These are phyloP conservation scores for Odocoileus virginianus DNA, from an alignment of 2,113 vertebrate species.

Conservation along the genomic window DNA sequence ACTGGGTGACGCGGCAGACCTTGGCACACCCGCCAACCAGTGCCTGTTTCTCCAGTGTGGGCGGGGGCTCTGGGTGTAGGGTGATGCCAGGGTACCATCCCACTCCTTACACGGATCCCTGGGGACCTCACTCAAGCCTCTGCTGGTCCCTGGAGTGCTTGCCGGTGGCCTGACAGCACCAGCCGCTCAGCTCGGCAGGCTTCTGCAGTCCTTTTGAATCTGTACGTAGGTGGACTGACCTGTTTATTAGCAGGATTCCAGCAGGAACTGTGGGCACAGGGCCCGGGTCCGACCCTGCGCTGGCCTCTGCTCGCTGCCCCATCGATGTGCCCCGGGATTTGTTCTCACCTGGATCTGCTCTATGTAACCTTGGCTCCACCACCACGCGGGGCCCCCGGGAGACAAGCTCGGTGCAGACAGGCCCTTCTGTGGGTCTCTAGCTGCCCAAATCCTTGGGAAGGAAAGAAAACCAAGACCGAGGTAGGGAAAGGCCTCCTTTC, in stretches of 20 bases:
- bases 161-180: background rate
- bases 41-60: background rate
- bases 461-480: background rate
- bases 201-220: background rate
- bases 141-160: background rate
- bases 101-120: too few relatives aligned
- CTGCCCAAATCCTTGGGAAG: background rate
- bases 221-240: fast-evolving
- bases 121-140: background rate
- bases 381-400: background rate
- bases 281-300: background rate
- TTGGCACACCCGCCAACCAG: background rate
- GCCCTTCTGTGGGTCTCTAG: background rate
- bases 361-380: background rate
- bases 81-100: background rate
- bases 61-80: background rate
- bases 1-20: background rate
- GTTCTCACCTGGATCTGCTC: background rate
- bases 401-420: background rate
- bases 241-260: background rate
- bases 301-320: background rate
- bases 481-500: background rate
- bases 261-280: background rate
- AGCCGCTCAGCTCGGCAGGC: background rate
- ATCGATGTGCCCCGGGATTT: background rate